phyloP scores from a whole-genome alignment of 2,113 vertebrate species.

The Capreolus pygargus region DNA sequence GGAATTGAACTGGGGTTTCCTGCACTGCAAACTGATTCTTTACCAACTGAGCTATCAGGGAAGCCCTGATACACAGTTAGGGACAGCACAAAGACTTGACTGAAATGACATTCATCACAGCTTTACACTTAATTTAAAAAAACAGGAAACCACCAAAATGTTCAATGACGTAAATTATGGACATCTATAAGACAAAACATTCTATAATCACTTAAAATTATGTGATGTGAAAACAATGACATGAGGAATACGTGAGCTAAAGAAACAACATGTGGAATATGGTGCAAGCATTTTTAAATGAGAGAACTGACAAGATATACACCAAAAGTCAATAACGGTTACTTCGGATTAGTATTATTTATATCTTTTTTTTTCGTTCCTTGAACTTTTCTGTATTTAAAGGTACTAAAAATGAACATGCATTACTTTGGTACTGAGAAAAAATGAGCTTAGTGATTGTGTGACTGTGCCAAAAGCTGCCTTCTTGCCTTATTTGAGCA shows the following conservation, averaged over 20 bases:
- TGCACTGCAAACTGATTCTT: background rate
- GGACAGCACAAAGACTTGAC: background rate
- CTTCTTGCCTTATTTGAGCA: slow-evolving; percentile 76
- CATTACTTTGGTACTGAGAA: background rate
- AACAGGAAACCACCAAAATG: background rate
- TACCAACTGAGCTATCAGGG: background rate
- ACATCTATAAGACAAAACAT: background rate
- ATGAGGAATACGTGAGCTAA: background rate
- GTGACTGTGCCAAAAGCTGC: background rate
- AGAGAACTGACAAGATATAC: background rate
- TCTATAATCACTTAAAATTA: background rate
- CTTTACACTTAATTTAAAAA: background rate
- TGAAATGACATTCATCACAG: background rate
- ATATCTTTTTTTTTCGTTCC: background rate
- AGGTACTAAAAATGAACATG: background rate
- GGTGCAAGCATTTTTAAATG: background rate
- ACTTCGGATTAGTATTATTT: background rate
- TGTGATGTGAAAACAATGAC: background rate
- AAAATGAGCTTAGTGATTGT: background rate
- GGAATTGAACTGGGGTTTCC: background rate
- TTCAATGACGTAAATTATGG: background rate
- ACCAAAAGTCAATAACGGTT: background rate
- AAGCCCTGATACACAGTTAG: background rate
- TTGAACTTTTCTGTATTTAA: background rate
- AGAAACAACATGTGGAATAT: background rate